phyloP scores from a whole-genome alignment of 2,888 invertebrate species.

The Amphipoea lucens region DNA sequence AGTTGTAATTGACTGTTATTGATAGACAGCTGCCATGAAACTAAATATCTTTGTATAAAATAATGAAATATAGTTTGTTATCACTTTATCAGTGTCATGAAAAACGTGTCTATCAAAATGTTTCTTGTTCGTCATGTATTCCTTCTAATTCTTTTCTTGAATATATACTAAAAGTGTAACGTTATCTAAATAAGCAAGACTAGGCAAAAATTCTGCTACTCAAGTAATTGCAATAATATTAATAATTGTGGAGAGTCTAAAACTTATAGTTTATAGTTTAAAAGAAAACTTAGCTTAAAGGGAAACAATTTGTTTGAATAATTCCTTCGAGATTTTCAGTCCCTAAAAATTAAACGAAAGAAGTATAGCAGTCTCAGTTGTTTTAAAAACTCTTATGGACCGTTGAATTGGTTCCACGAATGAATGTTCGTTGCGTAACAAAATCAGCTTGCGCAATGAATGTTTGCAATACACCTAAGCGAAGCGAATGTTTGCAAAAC shows the following conservation, averaged over 20 bases:
- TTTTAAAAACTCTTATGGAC: neutral
- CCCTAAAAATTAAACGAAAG: neutral
- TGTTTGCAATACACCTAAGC: neutral
- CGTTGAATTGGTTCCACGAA: neutral
- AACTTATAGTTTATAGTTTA: neutral
- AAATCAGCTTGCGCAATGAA: neutral
- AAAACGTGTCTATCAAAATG: neutral
- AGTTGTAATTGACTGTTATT: too few relatives aligned
- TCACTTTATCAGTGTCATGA: neutral
- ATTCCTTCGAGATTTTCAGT: neutral
- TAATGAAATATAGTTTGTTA: neutral
- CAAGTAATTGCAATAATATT: neutral
- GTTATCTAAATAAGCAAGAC: neutral
- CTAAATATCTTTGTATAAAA: neutral
- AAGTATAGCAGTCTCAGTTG: neutral
- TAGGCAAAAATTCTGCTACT: neutral
- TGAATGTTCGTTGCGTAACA: neutral
- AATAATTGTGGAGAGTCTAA: neutral
- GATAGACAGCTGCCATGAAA: too few relatives aligned
- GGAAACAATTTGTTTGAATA: neutral
- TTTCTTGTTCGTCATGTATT: neutral
- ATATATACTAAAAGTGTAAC: neutral
- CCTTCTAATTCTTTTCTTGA: neutral
- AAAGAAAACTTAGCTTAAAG: neutral
- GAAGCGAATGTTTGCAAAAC: neutral